Evolutionary conservation across 2,113 vertebrate species (phyloP), one percentile per base, ranked within the genome.

Genomic region (Lucifuga dentata): DNA sequence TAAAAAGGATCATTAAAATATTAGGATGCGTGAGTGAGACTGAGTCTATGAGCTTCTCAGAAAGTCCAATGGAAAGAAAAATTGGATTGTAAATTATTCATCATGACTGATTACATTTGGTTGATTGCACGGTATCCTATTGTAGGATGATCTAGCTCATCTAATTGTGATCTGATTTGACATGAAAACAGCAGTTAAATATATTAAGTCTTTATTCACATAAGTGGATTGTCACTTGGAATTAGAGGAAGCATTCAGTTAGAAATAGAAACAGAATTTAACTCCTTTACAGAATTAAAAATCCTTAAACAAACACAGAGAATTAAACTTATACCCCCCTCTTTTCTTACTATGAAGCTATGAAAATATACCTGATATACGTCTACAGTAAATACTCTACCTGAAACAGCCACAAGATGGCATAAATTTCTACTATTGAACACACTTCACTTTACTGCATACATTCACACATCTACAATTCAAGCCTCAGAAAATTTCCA

Each of bases 201-300:
- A 69, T 57, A 12, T 73, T 12, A 35, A 39, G 64, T 74, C 66
- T 90, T 91, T 88, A 89, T 87, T 91, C 36, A 73, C 19, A 84
- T 46, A 68, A 29, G 63, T 59, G 85, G 88, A 89, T 91, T 90
- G 86, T 90, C 87, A 76, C 57, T 53, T 45, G 77, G 81, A 68
- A 74, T 79, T 35, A 38, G 33, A 82, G 49, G 60, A 76, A 68
- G 72, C 60, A 72, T 73, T 72, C 52, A 39, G 41, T n/a, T n/a
- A n/a, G n/a, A n/a, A n/a, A n/a, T n/a, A n/a, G n/a, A n/a, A n/a
- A n/a, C n/a, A n/a, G n/a, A n/a, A n/a, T n/a, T n/a, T n/a, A n/a
- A n/a, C n/a, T n/a, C n/a, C n/a, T 59, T 80, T 40, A 85, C 36
- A 80, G 11, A 56, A 67, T 26, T 7, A 50, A 23, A 77, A 76